Conservation (phyloP, 92 coral and sea anemone species). For the Heteractis magnifica region DNA sequence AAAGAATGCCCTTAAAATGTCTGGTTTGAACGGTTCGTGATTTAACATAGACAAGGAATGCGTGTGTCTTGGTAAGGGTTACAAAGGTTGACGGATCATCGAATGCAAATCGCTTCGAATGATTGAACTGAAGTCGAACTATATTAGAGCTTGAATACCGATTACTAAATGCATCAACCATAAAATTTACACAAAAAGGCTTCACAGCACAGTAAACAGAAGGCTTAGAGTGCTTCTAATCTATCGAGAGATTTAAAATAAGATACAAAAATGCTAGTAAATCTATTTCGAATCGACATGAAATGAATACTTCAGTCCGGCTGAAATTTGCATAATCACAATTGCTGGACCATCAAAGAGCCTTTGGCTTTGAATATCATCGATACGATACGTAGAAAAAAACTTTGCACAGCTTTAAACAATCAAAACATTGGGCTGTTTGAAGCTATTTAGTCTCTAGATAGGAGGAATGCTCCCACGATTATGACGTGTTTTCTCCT, state of each 20-base stretch:
- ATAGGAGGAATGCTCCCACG: neutral
- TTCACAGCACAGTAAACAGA: neutral
- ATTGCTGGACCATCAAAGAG: slow-evolving; percentile 18
- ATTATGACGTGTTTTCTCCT: neutral
- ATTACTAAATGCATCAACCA: slow-evolving; percentile 2
- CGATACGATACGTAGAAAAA: slow-evolving; percentile 4
- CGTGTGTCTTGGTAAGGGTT: slow-evolving; percentile 28
- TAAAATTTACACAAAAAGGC: slow-evolving; percentile 14
- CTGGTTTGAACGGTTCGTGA: slow-evolving; percentile 18
- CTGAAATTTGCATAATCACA: slow-evolving; percentile 33
- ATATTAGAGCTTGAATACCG: neutral
- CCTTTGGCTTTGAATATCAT: slow-evolving; percentile 11
- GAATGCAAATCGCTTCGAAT: slow-evolving; percentile 30
- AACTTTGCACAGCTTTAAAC: neutral
- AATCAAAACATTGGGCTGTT: neutral
- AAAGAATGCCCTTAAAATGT: neutral
- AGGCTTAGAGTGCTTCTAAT: neutral
- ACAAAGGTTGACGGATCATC: slow-evolving; percentile 29
- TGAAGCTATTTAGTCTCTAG: slow-evolving; percentile 6
- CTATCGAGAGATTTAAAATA: neutral
- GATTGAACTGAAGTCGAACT: slow-evolving; percentile 12
- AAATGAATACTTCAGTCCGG: slow-evolving; percentile 36
- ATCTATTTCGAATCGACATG: slow-evolving; percentile 14
- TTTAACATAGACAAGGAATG: slow-evolving; percentile 20
- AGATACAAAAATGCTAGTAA: neutral